Percentiles rank a stretch among this genome's conserved stretches.
Evolutionary conservation across 2,113 vertebrate genomes (phyloP).

Genomic region (Cyprinodon brontotheroides): DNA sequence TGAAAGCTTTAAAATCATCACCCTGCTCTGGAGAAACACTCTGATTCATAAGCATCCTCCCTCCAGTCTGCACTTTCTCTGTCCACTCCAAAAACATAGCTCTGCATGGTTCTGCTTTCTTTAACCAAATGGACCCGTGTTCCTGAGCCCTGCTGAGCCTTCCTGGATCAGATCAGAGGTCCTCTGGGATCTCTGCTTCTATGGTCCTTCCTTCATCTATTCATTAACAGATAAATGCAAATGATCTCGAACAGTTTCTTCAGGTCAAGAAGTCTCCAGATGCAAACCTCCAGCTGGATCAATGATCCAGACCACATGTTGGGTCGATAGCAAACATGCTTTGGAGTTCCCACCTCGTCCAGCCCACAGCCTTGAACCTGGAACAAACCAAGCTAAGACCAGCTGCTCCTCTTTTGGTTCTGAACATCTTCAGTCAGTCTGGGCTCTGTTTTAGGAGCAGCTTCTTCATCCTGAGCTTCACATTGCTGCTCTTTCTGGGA

Average conservation of each 20-base stretch:
- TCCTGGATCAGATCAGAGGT: too few relatives aligned
- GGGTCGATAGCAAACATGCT: constrained; percentile 42
- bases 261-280: not conserved
- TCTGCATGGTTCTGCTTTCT: constrained; percentile 12
- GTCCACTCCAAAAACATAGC: constrained; percentile 11
- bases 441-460: constrained; percentile 44
- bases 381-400: constrained; percentile 61
- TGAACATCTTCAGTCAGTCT: constrained; percentile 69
- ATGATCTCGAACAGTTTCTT: not conserved
- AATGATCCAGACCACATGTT: constrained; percentile 13
- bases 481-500: not conserved
- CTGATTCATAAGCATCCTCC: constrained; percentile 47
- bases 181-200: not conserved
- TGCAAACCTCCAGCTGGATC: not conserved
- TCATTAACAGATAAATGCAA: too few relatives aligned
- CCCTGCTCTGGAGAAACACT: constrained; percentile 17
- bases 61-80: constrained; percentile 50
- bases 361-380: constrained; percentile 72
- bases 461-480: constrained; percentile 56
- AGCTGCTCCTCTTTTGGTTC: constrained; percentile 54
- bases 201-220: not conserved
- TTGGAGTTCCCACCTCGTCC: constrained; percentile 40
- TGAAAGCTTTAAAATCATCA: constrained; percentile 52
- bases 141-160: not conserved
- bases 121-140: constrained; percentile 26